A percentile compares a stretch with the other conserved stretches of the same genome.
phyloP scores from a whole-genome alignment of 2,113 vertebrate species.

The Hucho hucho region DNA sequence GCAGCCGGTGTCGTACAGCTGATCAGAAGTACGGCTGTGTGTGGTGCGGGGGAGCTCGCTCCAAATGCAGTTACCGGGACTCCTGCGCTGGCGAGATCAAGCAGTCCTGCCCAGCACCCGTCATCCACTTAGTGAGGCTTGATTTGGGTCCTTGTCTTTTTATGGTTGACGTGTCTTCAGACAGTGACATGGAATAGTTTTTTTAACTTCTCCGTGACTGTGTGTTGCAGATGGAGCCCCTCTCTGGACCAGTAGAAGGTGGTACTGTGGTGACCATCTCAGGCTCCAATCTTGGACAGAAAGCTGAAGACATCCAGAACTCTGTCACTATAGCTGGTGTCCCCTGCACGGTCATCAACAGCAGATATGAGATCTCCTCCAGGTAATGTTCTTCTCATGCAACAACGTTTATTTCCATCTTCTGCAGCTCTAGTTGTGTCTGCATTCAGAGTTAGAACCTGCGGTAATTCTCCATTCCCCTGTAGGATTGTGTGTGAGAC shows the following conservation, averaged over 20 bases:
- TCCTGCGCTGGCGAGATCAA: constrained; percentile 81
- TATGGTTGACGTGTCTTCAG: not conserved
- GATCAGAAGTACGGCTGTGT: constrained; percentile 84
- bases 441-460: constrained; percentile 2
- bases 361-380: constrained; percentile 90
- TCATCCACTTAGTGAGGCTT: constrained; percentile 85
- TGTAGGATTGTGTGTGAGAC: constrained; percentile 89
- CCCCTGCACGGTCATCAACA: constrained; percentile 82
- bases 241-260: constrained; percentile 88
- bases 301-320: constrained; percentile 86
- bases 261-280: constrained; percentile 91
- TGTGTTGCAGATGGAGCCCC: constrained; percentile 82
- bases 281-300: constrained; percentile 94
- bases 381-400: constrained; percentile 68
- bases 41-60: constrained; percentile 83
- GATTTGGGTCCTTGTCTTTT: not conserved
- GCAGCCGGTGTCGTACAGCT: constrained; percentile 92
- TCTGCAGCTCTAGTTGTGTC: not conserved
- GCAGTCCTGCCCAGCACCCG: constrained; percentile 87
- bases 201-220: not conserved
- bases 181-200: not conserved
- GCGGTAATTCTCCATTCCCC: not conserved
- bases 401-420: not conserved
- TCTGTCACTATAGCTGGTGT: constrained; percentile 86
- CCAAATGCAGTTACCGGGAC: constrained; percentile 81